Evolutionary conservation across 1,140 invertebrate genomes (phyloP), one percentile per base, ranked within the genome.

Genomic region (Oryctes rhinoceros): DNA sequence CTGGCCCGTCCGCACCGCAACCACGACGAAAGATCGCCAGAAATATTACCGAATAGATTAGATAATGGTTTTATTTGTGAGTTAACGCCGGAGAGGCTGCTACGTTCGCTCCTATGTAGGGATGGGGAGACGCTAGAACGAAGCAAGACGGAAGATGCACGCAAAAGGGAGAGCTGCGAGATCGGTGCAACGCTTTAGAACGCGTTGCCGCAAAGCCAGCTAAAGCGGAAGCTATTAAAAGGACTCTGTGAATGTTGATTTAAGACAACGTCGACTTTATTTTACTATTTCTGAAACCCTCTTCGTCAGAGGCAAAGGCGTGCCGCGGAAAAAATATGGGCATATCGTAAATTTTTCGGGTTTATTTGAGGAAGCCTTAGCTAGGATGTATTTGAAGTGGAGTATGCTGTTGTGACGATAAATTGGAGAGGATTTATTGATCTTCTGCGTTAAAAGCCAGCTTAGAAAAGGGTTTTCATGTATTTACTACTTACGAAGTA

Each of bases 41-140:
- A 59, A 59, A 59, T 59, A 59, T 59, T 59, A 59, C 53, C 13
- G 13, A 7, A 59, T 59, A 59, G 53, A 59, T 59, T 59, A 59
- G 53, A 59, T 59, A 59, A 59, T 59, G 53, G 18, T 59, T 59
- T 59, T 59, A 59, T 59, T 59, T 59, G 15, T 59, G 53, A 59
- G 53, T 59, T 59, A 59, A 59, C 18, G 53, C 53, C 15, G 53
- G 5, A 44, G 39, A 44, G n/a, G 24, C 39, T 4, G 39, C 39
- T 44, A 44, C 39, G 39, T 1, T 44, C 39, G 39, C 39, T 44
- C 5, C n/a, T 0, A n/a, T 4, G 7, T 59, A 59, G 53, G 53
- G 13, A 2, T n/a, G 15, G 53, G 24, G 24, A 30, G 15, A 59
- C n/a, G 53, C 18, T 2, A 7, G 53, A 59, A 18, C 20, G 15